Base-by-base conservation (phyloP, 2,113 vertebrate genomes). In the Gymnocephalus cernua region DNA sequence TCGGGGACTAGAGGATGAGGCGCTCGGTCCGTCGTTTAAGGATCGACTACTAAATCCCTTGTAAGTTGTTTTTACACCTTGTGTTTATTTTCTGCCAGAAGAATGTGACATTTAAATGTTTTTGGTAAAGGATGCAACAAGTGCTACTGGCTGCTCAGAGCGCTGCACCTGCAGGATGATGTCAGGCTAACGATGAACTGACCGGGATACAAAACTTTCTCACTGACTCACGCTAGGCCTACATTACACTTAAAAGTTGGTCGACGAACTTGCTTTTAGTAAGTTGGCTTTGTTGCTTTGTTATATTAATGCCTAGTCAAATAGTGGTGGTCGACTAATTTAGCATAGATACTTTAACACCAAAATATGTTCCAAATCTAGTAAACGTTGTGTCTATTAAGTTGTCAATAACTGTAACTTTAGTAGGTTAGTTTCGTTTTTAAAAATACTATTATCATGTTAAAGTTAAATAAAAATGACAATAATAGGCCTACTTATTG, bases 121-220 rank as follows among this genome's bases (percentile, higher is more conserved):
- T 74, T 14, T 10, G 16, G n/a, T 19, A 4, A 54, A 32, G 15
- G 57, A 64, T 58, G 77, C 53, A 73, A 70, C 69, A 77, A 68
- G 70, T 76, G 51, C 0, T 41, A 11, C 38, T 9, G 16, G 0
- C 0, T 32, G 66, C 25, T 29, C 21, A 4, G 18, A 23, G 59
- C 47, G 72, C 61, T 76, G 74, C 80, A 91, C 89, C 85, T 91
- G 89, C 74, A 27, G 25, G 8, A 0, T 19, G 56, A 25, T n/a
- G 61, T 23, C 23, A 41, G 38, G 38, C 67, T 58, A 23, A 72
- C 77, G 4, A 78, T 21, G 51, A 62, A 77, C 47, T 23, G n/a
- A 1, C 32, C 6, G 32, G 32, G 32, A 32, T 32, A n/a, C 11
- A 0, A 38, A 81, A 84, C 47, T 82, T 53, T 15, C 51, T 32